Conservation (phyloP, 2,113 vertebrate genomes). For the Macroglossus sobrinus region DNA sequence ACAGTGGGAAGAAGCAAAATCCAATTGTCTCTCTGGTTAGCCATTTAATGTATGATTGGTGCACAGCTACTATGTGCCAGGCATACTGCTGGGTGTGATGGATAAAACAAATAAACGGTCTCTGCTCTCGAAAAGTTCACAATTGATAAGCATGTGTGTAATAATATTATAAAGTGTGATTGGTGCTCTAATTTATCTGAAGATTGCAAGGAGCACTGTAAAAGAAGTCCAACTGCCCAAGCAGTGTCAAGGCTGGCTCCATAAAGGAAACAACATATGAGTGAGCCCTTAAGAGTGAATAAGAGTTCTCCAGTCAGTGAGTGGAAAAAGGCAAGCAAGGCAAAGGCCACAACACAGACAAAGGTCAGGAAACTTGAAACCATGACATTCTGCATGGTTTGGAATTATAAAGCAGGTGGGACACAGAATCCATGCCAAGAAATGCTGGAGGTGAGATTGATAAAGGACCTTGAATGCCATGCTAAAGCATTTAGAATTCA, state of each 20-base stretch:
- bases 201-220: neutral
- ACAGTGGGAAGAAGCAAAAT: neutral
- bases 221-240: neutral
- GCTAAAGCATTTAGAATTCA: neutral
- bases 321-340: neutral
- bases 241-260: neutral
- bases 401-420: neutral
- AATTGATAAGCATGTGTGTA: neutral
- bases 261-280: neutral
- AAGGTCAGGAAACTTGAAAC: neutral
- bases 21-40: neutral
- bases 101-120: neutral
- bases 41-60: accelerated
- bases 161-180: neutral
- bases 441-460: neutral
- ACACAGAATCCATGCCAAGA: neutral
- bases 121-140: neutral
- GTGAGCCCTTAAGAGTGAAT: neutral
- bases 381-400: neutral
- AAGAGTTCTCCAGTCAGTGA: neutral
- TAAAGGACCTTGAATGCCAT: neutral
- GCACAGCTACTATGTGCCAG: neutral
- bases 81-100: accelerated
- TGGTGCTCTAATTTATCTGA: neutral
- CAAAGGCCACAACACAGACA: neutral